These are phyloP conservation scores for Nibea albiflora DNA, from an alignment of 2,113 vertebrate genomes.

Conservation along the genomic window DNA sequence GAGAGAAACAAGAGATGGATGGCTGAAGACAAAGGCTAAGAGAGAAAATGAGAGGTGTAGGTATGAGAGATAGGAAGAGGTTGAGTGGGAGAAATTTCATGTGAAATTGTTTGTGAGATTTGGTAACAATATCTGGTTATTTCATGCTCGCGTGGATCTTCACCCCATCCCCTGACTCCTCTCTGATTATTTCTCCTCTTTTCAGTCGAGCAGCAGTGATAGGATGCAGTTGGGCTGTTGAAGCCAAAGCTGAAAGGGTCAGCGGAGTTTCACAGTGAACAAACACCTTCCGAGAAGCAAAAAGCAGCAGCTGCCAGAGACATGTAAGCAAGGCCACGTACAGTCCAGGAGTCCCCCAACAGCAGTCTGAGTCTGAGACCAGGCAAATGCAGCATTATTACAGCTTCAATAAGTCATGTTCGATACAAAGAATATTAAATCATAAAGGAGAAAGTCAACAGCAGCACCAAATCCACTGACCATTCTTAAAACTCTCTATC, in stretches of 20 bases:
- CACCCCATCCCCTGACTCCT: neutral
- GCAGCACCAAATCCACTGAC: neutral
- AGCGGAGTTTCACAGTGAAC: neutral
- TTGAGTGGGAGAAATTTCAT: conserved; percentile 37
- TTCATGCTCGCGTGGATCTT: conserved; percentile 45
- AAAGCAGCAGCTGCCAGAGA: neutral
- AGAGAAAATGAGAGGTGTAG: conserved; percentile 24
- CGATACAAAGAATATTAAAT: neutral
- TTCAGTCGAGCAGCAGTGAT: neutral
- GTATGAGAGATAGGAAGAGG: conserved; percentile 22
- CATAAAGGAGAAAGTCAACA: neutral
- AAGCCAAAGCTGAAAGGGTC: neutral
- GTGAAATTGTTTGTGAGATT: conserved; percentile 62
- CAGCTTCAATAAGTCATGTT: neutral
- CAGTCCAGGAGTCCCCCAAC: neutral
- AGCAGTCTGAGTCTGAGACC: neutral
- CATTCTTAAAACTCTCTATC: neutral
- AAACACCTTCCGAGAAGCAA: neutral
- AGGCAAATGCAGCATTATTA: neutral
- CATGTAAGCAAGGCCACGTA: neutral
- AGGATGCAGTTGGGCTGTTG: neutral
- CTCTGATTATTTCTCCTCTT: conserved; percentile 14
- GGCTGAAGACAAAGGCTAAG: conserved; percentile 13
- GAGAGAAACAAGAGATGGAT: conserved; percentile 22
- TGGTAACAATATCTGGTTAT: conserved; percentile 50